Base-by-base conservation (phyloP, 1,140 invertebrate genomes). In the Hestina assimilis region DNA sequence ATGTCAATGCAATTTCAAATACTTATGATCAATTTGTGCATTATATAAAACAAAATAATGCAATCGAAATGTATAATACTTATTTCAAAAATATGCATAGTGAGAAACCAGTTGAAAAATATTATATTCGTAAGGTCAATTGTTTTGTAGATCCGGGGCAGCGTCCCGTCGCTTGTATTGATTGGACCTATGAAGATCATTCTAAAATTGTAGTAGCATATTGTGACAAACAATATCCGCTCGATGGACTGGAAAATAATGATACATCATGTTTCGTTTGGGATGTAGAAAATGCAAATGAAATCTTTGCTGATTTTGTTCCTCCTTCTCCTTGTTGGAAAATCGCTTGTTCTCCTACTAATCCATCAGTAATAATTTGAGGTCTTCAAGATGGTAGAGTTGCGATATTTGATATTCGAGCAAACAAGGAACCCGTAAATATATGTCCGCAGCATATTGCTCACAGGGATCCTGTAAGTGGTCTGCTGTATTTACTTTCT, bases 1-100 rank as follows among this genome's bases (percentile, higher is more conserved):
- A 97, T 69, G 92, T 96, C 66, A 92, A 93, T 57, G 92, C 95
- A 42, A 92, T 98, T 71, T 89, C 94, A 47, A 91, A 93, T 59
- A 87, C 96, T 23, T 59, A 71, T 91, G 85, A 90, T n/a, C 38
- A 70, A 50, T 78, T 97, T 91, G 93, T 97, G 75, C 93, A 96
- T 70, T 94, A 92, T 61, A 94, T 98, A 35, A 89, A 94, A 57
- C 96, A 98, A 89, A 98, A 98, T 79, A 98, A 97, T 88, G 94
- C 95, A 0, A 93, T 97, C 51, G 95, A 97, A 73, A 95, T 98
- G 58, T 98, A 97, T 82, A 93, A 97, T 80, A 93, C 96, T 73
- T 97, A 96, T 75, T 97, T 96, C 77, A 90, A 91, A 42, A 91
- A 93, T 48, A 89, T 92, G 45, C 90, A 92, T 45, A 82, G 90